These are phyloP conservation scores for Aleadryas rufinucha DNA, from an alignment of 2,113 vertebrate species.

Conservation along the genomic window DNA sequence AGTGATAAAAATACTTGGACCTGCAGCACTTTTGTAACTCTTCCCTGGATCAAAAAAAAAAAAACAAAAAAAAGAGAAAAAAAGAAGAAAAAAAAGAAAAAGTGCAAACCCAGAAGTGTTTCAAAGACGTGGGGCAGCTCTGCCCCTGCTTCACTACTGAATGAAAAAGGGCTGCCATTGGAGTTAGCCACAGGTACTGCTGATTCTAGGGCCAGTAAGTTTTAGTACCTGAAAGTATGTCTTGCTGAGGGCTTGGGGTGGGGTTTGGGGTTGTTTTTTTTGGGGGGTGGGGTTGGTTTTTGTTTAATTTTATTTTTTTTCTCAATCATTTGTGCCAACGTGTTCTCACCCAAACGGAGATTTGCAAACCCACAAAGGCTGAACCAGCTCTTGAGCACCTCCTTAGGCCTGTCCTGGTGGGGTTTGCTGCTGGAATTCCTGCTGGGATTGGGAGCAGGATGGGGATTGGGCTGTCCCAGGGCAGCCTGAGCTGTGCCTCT, in stretches of 20 bases:
- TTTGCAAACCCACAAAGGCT: not conserved
- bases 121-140: constrained; percentile 40
- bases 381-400: not conserved
- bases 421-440: not conserved
- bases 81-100: not conserved
- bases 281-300: not conserved
- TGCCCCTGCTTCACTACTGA: constrained; percentile 71
- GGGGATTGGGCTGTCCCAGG: not conserved
- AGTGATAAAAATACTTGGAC: constrained; percentile 62
- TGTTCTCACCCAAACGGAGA: constrained; percentile 14
- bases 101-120: constrained; percentile 65
- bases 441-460: not conserved
- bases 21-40: constrained; percentile 70
- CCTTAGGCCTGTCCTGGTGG: not conserved
- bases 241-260: constrained; percentile 54
- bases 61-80: not conserved
- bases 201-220: constrained; percentile 73
- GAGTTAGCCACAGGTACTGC: constrained; percentile 70
- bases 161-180: constrained; percentile 63
- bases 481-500: not conserved
- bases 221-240: constrained; percentile 73
- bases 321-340: constrained; percentile 63
- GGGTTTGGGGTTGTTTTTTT: not conserved
- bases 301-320: not conserved
- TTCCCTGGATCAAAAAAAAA: constrained; percentile 59